phyloP scores from a whole-genome alignment of 2,888 invertebrate genomes.

The Corythucha ciliata region DNA sequence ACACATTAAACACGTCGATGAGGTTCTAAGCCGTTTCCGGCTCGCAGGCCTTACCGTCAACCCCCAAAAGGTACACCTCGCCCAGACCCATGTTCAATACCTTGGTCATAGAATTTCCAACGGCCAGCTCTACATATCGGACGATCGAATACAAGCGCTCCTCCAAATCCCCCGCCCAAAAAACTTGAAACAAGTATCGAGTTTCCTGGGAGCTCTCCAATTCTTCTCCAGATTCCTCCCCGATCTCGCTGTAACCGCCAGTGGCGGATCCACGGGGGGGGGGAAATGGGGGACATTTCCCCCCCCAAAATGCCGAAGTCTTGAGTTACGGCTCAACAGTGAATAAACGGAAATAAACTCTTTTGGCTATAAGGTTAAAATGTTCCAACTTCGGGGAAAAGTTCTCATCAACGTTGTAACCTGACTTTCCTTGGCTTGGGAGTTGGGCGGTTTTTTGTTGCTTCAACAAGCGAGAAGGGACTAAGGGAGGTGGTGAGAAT shows the following conservation, averaged over 20 bases:
- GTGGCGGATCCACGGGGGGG: too few species aligned
- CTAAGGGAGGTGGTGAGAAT: too few species aligned
- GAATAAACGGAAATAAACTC: too few species aligned
- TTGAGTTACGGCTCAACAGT: too few species aligned
- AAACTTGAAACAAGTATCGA: constrained; percentile 27
- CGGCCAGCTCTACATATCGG: constrained; percentile 24
- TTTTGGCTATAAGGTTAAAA: too few species aligned
- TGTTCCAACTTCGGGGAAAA: too few species aligned
- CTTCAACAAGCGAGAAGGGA: too few species aligned
- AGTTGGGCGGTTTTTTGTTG: too few species aligned
- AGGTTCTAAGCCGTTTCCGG: constrained; percentile 25
- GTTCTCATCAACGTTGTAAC: too few species aligned
- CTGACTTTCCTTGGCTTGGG: too few species aligned
- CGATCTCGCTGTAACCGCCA: constrained; percentile 27
- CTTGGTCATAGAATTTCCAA: constrained; percentile 23
- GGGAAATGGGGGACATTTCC: too few species aligned
- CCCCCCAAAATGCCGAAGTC: too few species aligned
- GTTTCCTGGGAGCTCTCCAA: constrained; percentile 33
- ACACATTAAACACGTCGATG: constrained; percentile 17
- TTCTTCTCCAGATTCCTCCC: constrained; percentile 36
- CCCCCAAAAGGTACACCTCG: constrained; percentile 28
- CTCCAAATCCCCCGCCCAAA: constrained; percentile 24
- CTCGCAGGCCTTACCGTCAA: constrained; percentile 32
- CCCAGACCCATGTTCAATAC: constrained; percentile 17
- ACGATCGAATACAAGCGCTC: constrained; percentile 26